A percentile compares a stretch with the other conserved stretches of the same genome.
phyloP scores from a whole-genome alignment of 2,888 invertebrate genomes.

The Anoplius nigerrimus region DNA sequence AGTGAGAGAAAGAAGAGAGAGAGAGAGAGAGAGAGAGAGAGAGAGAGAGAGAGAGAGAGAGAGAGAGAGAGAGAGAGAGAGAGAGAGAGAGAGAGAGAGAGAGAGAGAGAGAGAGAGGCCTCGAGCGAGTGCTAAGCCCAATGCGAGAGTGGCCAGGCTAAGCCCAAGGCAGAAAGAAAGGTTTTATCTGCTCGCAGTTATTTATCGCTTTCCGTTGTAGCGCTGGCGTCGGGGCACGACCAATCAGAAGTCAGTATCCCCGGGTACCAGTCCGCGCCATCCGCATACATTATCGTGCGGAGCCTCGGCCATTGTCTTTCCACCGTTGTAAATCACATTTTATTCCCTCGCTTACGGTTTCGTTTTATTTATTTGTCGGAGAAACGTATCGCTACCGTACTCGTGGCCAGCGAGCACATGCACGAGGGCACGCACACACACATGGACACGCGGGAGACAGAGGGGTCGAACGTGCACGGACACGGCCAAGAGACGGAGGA shows the following conservation, averaged over 20 bases:
- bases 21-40: constrained; percentile 32
- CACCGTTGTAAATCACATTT: constrained; percentile 75
- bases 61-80: constrained; percentile 10
- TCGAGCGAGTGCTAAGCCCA: constrained; percentile 57
- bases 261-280: constrained; percentile 73
- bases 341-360: constrained; percentile 74
- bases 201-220: constrained; percentile 75
- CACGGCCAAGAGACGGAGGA: constrained; percentile 6
- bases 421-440: constrained; percentile 17
- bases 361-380: constrained; percentile 74
- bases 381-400: constrained; percentile 74
- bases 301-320: constrained; percentile 74
- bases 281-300: constrained; percentile 74
- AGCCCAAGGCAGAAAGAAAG: constrained; percentile 69
- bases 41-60: constrained; percentile 10
- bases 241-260: constrained; percentile 74
- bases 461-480: neutral
- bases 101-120: constrained; percentile 23
- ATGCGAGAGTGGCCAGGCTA: constrained; percentile 58
- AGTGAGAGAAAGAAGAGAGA: too few species aligned
- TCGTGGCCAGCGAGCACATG: constrained; percentile 56
- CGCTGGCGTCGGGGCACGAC: constrained; percentile 71
- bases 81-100: constrained; percentile 8
- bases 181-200: constrained; percentile 74
- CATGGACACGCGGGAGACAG: constrained; percentile 10